phyloP scores from a whole-genome alignment of 2,888 invertebrate species.

The Rhimphoctona megacephalus region DNA sequence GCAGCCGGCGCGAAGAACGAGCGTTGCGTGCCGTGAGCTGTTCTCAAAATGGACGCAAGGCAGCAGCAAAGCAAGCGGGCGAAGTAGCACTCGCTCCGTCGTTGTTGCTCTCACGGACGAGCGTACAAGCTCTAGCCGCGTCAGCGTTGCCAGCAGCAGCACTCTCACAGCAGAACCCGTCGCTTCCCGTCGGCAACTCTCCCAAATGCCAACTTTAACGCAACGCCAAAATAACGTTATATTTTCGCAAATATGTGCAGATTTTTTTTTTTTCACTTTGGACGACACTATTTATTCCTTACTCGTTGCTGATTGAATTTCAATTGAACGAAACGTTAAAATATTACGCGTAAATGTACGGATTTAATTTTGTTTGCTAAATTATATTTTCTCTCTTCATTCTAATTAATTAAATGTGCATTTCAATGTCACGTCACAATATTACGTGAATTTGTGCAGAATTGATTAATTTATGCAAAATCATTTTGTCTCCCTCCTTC shows the following conservation, averaged over 20 bases:
- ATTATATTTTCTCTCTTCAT: not conserved
- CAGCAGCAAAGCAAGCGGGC: constrained; percentile 52
- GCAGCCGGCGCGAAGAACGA: constrained; percentile 64
- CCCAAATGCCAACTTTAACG: constrained; percentile 42
- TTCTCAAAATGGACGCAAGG: constrained; percentile 79
- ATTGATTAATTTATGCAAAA: not conserved
- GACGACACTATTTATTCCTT: not conserved
- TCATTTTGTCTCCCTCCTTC: not conserved
- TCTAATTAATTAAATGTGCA: not conserved
- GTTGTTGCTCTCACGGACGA: constrained; percentile 23
- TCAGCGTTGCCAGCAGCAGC: constrained; percentile 68
- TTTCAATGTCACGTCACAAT: not conserved
- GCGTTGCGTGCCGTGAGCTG: constrained; percentile 75
- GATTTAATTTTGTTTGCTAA: not conserved
- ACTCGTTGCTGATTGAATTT: not conserved
- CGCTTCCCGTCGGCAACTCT: constrained; percentile 67
- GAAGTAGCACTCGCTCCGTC: constrained; percentile 26
- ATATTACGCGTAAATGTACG: not conserved
- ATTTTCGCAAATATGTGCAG: constrained; percentile 28
- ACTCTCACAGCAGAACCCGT: constrained; percentile 57
- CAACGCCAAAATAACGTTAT: constrained; percentile 36
- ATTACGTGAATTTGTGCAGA: not conserved
- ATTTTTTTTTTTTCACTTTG: no score
- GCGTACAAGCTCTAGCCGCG: constrained; percentile 59
- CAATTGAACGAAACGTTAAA: not conserved